Conservation (phyloP, 2,888 invertebrate genomes). For the Mactromeris polynyma region DNA sequence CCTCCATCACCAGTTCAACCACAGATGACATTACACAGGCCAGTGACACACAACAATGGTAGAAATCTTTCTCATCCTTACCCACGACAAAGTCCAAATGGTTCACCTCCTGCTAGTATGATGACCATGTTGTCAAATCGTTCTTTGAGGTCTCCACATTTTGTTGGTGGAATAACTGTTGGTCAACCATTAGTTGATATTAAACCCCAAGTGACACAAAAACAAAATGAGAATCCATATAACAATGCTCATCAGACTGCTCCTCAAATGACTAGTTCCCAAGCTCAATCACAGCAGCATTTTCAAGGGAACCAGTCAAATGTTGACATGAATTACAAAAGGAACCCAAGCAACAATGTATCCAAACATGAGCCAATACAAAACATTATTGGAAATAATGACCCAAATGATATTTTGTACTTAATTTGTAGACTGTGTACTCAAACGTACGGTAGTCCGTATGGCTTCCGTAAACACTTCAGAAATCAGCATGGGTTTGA, state of each 20-base stretch:
- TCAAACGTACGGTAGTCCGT: conserved; percentile 85
- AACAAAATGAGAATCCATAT: conserved; percentile 34
- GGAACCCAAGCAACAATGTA: conserved; percentile 65
- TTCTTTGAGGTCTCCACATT: conserved; percentile 57
- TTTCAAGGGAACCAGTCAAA: conserved; percentile 48
- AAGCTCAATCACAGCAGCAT: conserved; percentile 15
- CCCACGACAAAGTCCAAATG: conserved; percentile 51
- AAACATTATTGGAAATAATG: conserved; percentile 84
- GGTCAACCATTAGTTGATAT: conserved; percentile 60
- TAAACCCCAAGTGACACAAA: conserved; percentile 47
- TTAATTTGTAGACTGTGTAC: conserved; percentile 84
- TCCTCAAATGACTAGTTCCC: conserved; percentile 15
- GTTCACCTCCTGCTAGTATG: conserved; percentile 30
- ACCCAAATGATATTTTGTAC: conserved; percentile 84
- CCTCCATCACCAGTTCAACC: conserved; percentile 40
- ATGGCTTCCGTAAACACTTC: conserved; percentile 86
- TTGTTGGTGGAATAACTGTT: conserved; percentile 57
- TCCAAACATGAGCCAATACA: conserved; percentile 84
- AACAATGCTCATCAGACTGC: conserved; percentile 36
- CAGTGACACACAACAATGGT: conserved; percentile 34
- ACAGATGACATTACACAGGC: conserved; percentile 6
- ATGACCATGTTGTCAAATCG: conserved; percentile 33
- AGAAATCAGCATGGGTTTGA: conserved; percentile 86
- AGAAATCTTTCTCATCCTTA: conserved; percentile 23
- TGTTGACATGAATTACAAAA: conserved; percentile 53